phyloP scores from a whole-genome alignment of 2,113 vertebrate species.

The Ciconia stormi region DNA sequence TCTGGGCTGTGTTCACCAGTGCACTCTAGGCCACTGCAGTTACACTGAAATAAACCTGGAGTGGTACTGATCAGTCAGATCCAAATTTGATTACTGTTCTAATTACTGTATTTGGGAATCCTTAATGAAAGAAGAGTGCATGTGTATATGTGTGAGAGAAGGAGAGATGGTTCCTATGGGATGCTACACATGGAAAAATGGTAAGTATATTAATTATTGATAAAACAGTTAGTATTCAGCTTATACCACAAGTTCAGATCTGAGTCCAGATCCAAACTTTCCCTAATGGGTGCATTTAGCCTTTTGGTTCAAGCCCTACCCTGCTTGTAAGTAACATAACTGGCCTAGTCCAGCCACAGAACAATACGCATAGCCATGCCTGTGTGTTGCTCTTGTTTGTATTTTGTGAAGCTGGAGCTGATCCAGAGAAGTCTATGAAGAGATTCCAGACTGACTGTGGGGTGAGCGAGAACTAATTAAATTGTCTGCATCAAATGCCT shows the following conservation, averaged over 20 bases:
- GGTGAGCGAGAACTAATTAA: not conserved
- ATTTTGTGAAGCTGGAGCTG: not conserved
- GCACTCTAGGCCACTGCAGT: not conserved
- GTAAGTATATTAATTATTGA: constrained; percentile 45
- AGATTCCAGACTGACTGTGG: not conserved
- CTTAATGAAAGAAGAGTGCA: not conserved
- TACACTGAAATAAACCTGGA: not conserved
- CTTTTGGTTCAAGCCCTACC: not conserved
- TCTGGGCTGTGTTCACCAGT: not conserved
- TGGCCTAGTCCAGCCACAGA: not conserved
- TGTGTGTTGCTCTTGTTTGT: not conserved
- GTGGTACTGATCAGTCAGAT: not conserved
- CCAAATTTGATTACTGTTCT: not conserved
- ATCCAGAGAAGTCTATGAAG: not conserved
- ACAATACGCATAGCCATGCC: not conserved
- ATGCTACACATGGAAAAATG: not conserved
- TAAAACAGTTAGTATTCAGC: constrained; percentile 7
- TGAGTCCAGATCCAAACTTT: not conserved
- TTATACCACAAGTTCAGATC: not conserved
- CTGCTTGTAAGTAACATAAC: not conserved
- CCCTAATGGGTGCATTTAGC: not conserved
- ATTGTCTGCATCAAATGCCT: not conserved
- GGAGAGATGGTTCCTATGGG: not conserved
- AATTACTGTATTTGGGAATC: not conserved
- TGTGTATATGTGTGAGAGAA: not conserved